These are phyloP conservation scores for Apamea sordens DNA, from an alignment of 2,888 invertebrate species.

Conservation along the genomic window DNA sequence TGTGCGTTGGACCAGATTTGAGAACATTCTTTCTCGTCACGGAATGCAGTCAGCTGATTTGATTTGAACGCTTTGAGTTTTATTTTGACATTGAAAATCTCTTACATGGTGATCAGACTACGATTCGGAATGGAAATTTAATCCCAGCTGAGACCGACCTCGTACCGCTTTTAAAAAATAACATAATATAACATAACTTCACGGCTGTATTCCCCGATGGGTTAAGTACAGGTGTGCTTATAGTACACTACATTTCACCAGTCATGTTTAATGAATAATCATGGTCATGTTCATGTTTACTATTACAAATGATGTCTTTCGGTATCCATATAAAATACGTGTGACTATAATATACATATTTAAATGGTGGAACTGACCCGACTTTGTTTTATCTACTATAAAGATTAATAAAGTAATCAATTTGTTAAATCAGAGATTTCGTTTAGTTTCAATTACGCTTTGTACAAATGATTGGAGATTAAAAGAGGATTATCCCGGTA, in stretches of 20 bases:
- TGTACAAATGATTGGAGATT: slow-evolving; percentile 46
- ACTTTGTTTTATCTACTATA: no score
- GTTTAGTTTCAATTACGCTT: slow-evolving; percentile 38
- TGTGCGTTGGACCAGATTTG: background rate
- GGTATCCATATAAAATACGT: background rate
- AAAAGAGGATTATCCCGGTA: slow-evolving; percentile 43
- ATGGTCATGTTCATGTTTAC: background rate
- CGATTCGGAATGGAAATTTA: background rate
- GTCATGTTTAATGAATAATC: no score
- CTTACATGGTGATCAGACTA: background rate
- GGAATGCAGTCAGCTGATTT: background rate
- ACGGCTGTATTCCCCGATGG: no score
- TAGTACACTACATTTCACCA: no score
- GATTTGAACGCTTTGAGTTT: background rate
- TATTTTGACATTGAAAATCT: background rate
- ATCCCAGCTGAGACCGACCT: no score
- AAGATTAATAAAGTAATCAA: slow-evolving; percentile 2
- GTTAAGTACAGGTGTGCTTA: no score
- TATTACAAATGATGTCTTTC: background rate
- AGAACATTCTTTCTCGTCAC: background rate
- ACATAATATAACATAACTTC: no score
- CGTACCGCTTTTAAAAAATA: background rate
- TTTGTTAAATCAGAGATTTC: slow-evolving; percentile 33
- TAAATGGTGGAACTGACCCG: background rate
- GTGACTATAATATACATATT: background rate